phyloP scores from a whole-genome alignment of 2,888 invertebrate genomes.

The Timandra comae region DNA sequence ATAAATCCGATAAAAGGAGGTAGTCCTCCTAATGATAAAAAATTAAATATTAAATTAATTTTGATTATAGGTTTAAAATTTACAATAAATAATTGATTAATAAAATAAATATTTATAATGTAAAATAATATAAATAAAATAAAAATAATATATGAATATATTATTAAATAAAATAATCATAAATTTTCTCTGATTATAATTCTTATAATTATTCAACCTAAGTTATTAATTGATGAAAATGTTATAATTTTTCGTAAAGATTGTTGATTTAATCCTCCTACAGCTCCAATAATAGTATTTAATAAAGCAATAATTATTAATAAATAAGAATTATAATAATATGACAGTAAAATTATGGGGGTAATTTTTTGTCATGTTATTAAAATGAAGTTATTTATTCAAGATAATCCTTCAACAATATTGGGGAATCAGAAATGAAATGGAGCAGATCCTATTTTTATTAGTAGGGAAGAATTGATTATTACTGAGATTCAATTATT shows the following conservation, averaged over 20 bases:
- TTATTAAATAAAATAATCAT: slow-evolving; percentile 61
- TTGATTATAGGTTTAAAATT: slow-evolving; percentile 58
- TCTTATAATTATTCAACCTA: slow-evolving; percentile 73
- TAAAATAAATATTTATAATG: slow-evolving; percentile 61
- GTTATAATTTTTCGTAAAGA: slow-evolving; percentile 77
- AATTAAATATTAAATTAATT: slow-evolving; percentile 69
- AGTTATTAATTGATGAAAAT: slow-evolving; percentile 80
- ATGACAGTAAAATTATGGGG: slow-evolving; percentile 74
- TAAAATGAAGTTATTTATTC: slow-evolving; percentile 74
- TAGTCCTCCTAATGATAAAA: slow-evolving; percentile 76
- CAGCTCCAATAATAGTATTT: slow-evolving; percentile 63
- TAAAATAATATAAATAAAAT: slow-evolving; percentile 65
- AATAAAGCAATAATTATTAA: slow-evolving; percentile 59
- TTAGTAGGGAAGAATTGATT: slow-evolving; percentile 58
- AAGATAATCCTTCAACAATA: slow-evolving; percentile 76
- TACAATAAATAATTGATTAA: slow-evolving; percentile 69
- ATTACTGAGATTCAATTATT: slow-evolving; percentile 41
- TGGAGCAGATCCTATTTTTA: slow-evolving; percentile 77
- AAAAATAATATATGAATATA: slow-evolving; percentile 63
- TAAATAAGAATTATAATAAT: slow-evolving; percentile 58
- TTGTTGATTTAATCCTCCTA: slow-evolving; percentile 74
- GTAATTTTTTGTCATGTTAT: slow-evolving; percentile 81
- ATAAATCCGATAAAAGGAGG: slow-evolving; percentile 79
- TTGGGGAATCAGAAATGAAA: slow-evolving; percentile 79
- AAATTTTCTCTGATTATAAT: slow-evolving; percentile 62